Evolutionary conservation across 2,797 vertebrate species (phyloP).

Genomic region (Eulemur mongoz): DNA sequence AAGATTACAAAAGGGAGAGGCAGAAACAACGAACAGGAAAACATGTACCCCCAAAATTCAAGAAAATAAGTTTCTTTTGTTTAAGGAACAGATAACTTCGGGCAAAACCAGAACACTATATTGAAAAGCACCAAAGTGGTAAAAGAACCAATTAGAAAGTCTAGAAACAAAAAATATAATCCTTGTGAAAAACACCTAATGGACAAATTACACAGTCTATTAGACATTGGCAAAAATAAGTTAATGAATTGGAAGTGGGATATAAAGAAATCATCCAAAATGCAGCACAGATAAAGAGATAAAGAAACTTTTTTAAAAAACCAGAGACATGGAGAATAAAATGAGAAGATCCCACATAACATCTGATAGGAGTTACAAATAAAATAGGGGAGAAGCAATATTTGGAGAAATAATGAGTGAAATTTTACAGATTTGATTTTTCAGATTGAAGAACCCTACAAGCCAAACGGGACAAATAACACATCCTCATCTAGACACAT

Average conservation of each 20-base stretch:
- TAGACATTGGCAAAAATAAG: constrained; percentile 5
- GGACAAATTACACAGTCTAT: background rate
- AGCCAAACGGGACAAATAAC: background rate
- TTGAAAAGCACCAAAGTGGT: background rate
- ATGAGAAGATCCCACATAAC: background rate
- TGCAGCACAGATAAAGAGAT: background rate
- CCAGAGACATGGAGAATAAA: background rate
- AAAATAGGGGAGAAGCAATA: background rate
- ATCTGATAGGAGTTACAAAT: background rate
- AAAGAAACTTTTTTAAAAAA: background rate
- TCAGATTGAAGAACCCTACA: background rate
- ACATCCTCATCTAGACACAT: background rate
- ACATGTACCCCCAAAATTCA: background rate
- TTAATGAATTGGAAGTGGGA: background rate
- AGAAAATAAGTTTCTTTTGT: constrained; percentile 29
- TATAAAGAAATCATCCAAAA: constrained; percentile 37
- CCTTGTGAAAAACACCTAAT: background rate
- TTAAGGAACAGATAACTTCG: background rate
- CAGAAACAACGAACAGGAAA: background rate
- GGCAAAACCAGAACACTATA: background rate
- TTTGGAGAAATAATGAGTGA: background rate
- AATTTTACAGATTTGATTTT: constrained; percentile 11
- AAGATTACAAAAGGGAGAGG: background rate
- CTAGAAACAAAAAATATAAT: background rate
- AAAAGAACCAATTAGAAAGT: background rate